These are phyloP conservation scores for Thymelicus lineola DNA, from an alignment of 2,888 invertebrate species.

Conservation along the genomic window DNA sequence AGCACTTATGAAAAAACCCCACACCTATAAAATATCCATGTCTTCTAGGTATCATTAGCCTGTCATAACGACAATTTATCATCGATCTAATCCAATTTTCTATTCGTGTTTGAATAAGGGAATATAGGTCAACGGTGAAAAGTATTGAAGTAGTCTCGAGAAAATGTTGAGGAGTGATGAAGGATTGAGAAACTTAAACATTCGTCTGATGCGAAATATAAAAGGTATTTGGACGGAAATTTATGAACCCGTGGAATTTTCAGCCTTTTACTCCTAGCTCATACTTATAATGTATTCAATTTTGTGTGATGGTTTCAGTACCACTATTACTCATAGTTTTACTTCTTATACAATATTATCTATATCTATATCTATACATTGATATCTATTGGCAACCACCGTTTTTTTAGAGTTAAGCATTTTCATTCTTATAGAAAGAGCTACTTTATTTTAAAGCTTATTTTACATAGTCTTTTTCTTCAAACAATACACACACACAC, in stretches of 20 bases:
- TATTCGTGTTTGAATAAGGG: conserved; percentile 56
- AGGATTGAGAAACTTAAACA: conserved; percentile 25
- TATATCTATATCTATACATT: too few relatives aligned
- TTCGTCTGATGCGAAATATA: conserved; percentile 22
- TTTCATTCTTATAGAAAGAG: too few relatives aligned
- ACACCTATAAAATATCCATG: conserved; percentile 28
- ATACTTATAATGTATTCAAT: too few relatives aligned
- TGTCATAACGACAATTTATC: conserved; percentile 56
- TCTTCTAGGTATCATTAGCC: conserved; percentile 45
- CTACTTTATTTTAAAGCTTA: too few relatives aligned
- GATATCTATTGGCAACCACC: too few relatives aligned
- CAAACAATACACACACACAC: too few relatives aligned
- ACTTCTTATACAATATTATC: too few relatives aligned
- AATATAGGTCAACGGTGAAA: conserved; percentile 54
- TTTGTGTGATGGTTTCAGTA: too few relatives aligned
- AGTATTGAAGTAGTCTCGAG: conserved; percentile 40
- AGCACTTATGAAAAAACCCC: conserved; percentile 19
- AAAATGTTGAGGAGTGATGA: conserved; percentile 28
- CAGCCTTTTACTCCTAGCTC: too few relatives aligned
- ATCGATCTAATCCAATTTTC: conserved; percentile 59
- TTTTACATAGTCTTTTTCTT: too few relatives aligned
- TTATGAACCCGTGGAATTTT: not conserved
- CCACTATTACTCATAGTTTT: too few relatives aligned
- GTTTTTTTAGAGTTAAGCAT: too few relatives aligned
- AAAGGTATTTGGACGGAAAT: conserved; percentile 7